A percentile compares a stretch with the other conserved stretches of the same genome.
Evolutionary conservation across 2,888 invertebrate genomes (phyloP).

Genomic region (Cephus runcator): DNA sequence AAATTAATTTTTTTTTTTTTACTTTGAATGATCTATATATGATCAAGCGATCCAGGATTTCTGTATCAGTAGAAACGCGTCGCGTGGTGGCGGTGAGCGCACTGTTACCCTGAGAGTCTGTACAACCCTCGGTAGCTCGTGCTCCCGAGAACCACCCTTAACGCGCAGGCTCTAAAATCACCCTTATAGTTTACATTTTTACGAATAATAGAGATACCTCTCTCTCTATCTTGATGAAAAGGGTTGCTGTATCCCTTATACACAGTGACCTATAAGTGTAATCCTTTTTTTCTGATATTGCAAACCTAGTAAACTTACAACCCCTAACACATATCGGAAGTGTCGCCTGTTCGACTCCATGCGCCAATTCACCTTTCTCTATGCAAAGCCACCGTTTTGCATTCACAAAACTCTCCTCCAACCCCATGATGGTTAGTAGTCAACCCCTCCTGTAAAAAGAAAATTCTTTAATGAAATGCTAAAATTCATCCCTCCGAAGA

Average conservation of each 20-base stretch:
- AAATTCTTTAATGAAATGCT: neutral
- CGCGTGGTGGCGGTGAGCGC: constrained; percentile 58
- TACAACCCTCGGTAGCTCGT: constrained; percentile 29
- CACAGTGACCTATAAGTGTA: neutral
- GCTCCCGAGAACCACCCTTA: neutral
- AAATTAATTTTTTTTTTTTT: too few species aligned
- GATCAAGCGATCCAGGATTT: neutral
- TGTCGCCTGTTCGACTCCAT: neutral
- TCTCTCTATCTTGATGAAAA: neutral
- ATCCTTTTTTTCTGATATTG: neutral
- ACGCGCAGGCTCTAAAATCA: neutral
- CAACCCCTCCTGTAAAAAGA: neutral
- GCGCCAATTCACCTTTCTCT: neutral
- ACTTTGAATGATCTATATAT: neutral
- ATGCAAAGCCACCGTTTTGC: neutral
- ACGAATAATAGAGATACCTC: neutral
- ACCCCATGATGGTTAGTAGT: neutral
- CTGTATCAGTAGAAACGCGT: constrained; percentile 44
- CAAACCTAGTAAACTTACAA: neutral
- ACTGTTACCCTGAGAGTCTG: constrained; percentile 47
- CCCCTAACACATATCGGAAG: neutral
- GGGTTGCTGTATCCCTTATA: neutral
- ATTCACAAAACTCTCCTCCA: neutral
- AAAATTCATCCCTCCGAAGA: neutral
- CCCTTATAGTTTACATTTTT: neutral